phyloP scores from a whole-genome alignment of 2,113 vertebrate species.

The Phaetusa simplex region DNA sequence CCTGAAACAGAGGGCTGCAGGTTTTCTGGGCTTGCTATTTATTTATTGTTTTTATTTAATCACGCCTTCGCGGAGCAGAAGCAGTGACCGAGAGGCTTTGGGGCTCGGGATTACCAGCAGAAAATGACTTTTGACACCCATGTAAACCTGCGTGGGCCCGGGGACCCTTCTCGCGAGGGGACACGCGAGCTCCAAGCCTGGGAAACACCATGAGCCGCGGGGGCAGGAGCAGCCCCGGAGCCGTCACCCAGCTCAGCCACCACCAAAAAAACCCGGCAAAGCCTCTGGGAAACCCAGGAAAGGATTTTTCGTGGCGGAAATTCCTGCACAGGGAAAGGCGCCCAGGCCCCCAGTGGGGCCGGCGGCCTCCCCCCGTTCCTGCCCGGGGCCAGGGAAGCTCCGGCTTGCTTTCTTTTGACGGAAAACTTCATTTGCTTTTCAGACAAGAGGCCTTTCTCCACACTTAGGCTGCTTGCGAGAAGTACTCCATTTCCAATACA shows the following conservation, averaged over 20 bases:
- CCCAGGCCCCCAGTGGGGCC: fast-evolving
- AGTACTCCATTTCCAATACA: constrained; percentile 5
- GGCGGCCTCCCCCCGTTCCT: fast-evolving
- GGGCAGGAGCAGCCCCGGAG: not conserved
- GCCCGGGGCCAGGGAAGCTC: not conserved
- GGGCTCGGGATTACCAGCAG: not conserved
- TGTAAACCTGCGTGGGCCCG: fast-evolving
- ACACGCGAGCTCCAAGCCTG: not conserved
- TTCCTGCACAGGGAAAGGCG: fast-evolving
- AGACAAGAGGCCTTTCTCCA: not conserved
- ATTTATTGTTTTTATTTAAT: not conserved
- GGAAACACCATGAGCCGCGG: fast-evolving
- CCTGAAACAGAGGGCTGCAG: not conserved
- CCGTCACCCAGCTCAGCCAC: fast-evolving
- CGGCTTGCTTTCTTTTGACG: not conserved
- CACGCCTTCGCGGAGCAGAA: not conserved
- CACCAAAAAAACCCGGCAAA: not conserved
- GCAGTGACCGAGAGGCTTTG: not conserved
- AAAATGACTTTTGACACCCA: not conserved
- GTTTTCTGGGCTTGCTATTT: not conserved
- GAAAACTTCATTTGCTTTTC: not conserved
- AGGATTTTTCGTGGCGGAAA: fast-evolving
- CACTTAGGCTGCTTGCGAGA: not conserved
- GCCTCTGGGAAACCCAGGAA: fast-evolving
- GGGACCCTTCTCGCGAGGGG: not conserved